Evolutionary conservation across 2,888 invertebrate species (phyloP).

Genomic region (Dasysyrphus tricinctus): DNA sequence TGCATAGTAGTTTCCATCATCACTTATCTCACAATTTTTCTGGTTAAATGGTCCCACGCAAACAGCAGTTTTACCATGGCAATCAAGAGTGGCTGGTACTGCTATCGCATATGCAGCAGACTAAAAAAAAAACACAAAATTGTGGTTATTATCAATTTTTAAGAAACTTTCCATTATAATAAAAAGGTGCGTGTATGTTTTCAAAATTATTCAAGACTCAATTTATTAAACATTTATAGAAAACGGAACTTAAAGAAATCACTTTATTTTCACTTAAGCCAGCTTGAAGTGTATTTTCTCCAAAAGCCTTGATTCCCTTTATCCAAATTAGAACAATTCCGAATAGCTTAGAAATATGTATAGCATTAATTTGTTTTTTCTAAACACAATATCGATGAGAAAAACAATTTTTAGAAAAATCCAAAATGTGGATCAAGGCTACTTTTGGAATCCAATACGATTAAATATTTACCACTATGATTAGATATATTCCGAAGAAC

Average conservation of each 20-base stretch:
- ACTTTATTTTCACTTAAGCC: slow-evolving; percentile 32
- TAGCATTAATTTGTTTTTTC: background rate
- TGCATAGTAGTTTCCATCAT: slow-evolving; percentile 76
- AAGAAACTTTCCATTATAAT: background rate
- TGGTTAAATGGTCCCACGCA: slow-evolving; percentile 81
- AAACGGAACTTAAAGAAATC: slow-evolving; percentile 11
- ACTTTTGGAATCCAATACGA: background rate
- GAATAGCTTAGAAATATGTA: slow-evolving; percentile 10
- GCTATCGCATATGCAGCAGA: slow-evolving; percentile 78
- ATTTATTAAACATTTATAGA: background rate
- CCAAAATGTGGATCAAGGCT: background rate
- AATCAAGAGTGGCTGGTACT: slow-evolving; percentile 77
- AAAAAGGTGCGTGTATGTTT: background rate
- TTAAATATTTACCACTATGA: slow-evolving; percentile 81
- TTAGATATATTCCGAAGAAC: slow-evolving; percentile 80
- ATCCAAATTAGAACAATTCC: slow-evolving; percentile 51
- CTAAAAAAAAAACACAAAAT: slow-evolving; percentile 76
- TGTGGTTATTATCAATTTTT: slow-evolving; percentile 1
- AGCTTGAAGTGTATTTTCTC: slow-evolving; percentile 27
- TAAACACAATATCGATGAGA: background rate
- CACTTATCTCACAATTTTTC: slow-evolving; percentile 77
- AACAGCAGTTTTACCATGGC: slow-evolving; percentile 79
- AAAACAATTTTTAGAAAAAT: background rate
- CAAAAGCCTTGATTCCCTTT: slow-evolving; percentile 5
- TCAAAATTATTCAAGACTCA: background rate